Evolutionary conservation across 2,888 invertebrate species (phyloP).

Genomic region (Anticlea derivata): DNA sequence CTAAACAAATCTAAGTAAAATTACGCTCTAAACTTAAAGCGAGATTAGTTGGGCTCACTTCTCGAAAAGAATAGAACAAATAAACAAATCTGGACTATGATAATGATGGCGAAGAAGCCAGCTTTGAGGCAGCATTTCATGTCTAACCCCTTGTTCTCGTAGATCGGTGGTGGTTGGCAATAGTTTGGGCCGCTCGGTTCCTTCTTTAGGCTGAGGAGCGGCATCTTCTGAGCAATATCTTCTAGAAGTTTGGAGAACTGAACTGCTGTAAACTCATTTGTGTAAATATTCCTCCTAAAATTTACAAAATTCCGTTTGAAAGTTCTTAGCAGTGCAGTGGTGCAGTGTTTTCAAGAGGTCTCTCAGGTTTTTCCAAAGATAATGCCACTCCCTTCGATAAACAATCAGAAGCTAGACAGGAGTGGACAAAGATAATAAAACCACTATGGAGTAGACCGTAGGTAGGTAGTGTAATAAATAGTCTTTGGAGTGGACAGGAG

Average conservation of each 20-base stretch:
- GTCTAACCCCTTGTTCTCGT: slow-evolving; percentile 37
- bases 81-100: slow-evolving; percentile 51
- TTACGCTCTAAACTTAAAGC: slow-evolving; percentile 3
- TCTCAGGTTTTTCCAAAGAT: no score
- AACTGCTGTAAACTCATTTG: no score
- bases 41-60: not conserved
- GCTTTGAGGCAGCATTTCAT: slow-evolving; percentile 52
- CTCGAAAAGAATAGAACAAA: slow-evolving; percentile 45
- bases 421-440: no score
- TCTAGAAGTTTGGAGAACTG: not conserved
- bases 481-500: no score
- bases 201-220: slow-evolving; percentile 45
- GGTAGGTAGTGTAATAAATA: no score
- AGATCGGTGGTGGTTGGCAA: slow-evolving; percentile 22
- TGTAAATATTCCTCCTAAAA: not conserved
- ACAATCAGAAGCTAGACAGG: no score
- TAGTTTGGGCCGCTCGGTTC: slow-evolving; percentile 26
- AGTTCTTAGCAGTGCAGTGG: no score
- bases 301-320: no score
- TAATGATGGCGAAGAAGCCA: slow-evolving; percentile 40
- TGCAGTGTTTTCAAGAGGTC: no score
- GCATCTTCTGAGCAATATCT: slow-evolving; percentile 34
- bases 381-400: no score
- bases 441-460: no score
- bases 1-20: not conserved